Evolutionary conservation across 2,113 vertebrate species (phyloP), one percentile per base, ranked within the genome.

Genomic region (Oryzias javanicus): DNA sequence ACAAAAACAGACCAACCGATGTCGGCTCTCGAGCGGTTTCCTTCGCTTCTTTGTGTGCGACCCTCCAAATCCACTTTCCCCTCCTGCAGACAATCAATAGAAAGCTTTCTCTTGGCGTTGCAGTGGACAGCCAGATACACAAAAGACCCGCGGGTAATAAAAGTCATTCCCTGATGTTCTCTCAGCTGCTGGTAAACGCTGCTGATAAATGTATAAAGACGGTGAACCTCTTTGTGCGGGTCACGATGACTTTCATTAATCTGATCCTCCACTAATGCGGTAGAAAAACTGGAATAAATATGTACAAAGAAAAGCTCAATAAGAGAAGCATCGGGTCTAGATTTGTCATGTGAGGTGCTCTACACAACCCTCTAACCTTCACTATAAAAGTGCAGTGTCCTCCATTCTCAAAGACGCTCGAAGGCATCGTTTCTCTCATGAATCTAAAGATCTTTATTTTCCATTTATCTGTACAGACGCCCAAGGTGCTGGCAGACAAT

Each of bases 181-280:
- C 61, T 78, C 57, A 64, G 65, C 72, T 4, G 17, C 69, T n/a
- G n/a, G n/a, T n/a, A n/a, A n/a, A n/a, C n/a, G n/a, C n/a, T 77
- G 67, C 61, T 82, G 74, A 79, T 60, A 76, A 83, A 80, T 83
- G 79, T 84, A 85, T 83, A 71, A 88, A 87, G 78, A 56, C 70
- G 84, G 72, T 64, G 67, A 61, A n/a, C 58, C 70, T 70, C 69
- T 60, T 42, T 42, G 35, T 45, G 25, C 54, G 29, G 70, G 59
- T 73, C 70, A 22, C 52, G 55, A 50, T 4, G 20, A 47, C 49
- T 71, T 67, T 24, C 64, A 81, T 78, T 66, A 19, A 72, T 83
- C 71, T 64, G 58, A 35, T 8, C 13, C 47, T 49, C 44, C 12
- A 18, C 24, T 8, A 13, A 42, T 10, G 64, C 15, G 54, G 6